Evolutionary conservation across 2,113 vertebrate species (phyloP).

Genomic region (Myotis yumanensis): DNA sequence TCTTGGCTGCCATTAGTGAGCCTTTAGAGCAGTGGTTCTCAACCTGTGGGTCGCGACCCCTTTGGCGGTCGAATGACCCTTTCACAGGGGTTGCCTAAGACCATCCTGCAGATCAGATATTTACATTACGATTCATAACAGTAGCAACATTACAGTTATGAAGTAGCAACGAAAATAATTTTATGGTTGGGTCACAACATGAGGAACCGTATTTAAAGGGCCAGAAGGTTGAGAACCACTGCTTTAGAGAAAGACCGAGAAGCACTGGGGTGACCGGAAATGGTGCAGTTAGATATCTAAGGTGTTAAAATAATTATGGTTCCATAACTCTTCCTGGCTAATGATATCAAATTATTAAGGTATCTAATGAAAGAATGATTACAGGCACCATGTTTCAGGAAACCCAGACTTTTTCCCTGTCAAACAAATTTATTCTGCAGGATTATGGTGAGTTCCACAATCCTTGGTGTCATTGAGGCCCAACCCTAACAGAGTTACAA

Average conservation of each 20-base stretch:
- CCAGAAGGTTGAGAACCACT: no score
- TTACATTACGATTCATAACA: no score
- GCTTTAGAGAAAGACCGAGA: not conserved
- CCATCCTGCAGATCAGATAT: no score
- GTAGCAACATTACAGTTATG: no score
- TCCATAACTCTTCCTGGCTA: not conserved
- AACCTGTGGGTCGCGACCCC: no score
- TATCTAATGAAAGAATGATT: not conserved
- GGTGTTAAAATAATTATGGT: not conserved
- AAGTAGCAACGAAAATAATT: no score
- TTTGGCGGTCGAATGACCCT: no score
- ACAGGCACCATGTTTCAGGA: not conserved
- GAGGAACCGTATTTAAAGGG: no score
- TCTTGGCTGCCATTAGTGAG: accelerated
- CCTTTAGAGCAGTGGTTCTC: not conserved
- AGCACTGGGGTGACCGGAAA: not conserved
- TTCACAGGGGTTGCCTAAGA: no score
- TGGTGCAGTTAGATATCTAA: not conserved
- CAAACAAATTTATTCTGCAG: not conserved
- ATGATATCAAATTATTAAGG: not conserved
- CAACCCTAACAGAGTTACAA: not conserved
- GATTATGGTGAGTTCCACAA: not conserved
- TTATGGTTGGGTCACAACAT: no score
- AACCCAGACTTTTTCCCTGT: not conserved
- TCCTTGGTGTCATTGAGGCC: not conserved